phyloP scores from a whole-genome alignment of 1,140 invertebrate species.

The Pygmarrhopalites habei region DNA sequence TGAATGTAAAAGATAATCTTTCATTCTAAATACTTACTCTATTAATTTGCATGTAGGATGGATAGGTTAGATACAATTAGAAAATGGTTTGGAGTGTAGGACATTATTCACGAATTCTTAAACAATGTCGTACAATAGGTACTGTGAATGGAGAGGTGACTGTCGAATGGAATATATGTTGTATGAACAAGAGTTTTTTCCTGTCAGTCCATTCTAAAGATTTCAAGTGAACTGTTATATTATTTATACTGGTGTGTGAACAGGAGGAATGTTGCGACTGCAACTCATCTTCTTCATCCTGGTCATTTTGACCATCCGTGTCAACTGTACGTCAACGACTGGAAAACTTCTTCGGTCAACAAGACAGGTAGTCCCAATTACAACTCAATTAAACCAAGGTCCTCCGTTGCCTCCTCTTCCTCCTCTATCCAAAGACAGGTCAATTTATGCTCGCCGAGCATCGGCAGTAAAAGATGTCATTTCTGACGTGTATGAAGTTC shows the following conservation, averaged over 20 bases:
- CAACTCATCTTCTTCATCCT: not conserved
- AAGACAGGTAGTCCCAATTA: conserved; percentile 1
- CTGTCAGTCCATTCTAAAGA: not conserved
- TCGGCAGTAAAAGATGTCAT: conserved; percentile 19
- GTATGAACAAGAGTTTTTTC: too few species aligned
- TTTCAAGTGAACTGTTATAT: conserved; percentile 5
- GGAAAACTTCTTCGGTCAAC: not conserved
- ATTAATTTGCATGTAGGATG: too few species aligned
- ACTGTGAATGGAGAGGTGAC: too few species aligned
- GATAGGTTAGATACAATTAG: too few species aligned
- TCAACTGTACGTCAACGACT: not conserved
- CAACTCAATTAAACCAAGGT: not conserved
- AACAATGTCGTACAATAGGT: too few species aligned
- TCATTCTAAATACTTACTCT: too few species aligned
- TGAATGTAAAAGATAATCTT: too few species aligned
- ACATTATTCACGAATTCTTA: too few species aligned
- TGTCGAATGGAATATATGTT: too few species aligned
- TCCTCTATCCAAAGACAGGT: conserved; percentile 11
- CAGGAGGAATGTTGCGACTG: not conserved
- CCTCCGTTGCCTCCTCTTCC: not conserved
- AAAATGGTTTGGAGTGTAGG: too few species aligned
- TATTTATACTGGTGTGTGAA: not conserved
- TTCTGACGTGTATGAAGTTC: conserved; percentile 35
- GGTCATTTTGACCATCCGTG: not conserved
- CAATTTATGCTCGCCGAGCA: conserved; percentile 26